phyloP scores from a whole-genome alignment of 2,797 vertebrate species.

The Denticeps clupeoides region DNA sequence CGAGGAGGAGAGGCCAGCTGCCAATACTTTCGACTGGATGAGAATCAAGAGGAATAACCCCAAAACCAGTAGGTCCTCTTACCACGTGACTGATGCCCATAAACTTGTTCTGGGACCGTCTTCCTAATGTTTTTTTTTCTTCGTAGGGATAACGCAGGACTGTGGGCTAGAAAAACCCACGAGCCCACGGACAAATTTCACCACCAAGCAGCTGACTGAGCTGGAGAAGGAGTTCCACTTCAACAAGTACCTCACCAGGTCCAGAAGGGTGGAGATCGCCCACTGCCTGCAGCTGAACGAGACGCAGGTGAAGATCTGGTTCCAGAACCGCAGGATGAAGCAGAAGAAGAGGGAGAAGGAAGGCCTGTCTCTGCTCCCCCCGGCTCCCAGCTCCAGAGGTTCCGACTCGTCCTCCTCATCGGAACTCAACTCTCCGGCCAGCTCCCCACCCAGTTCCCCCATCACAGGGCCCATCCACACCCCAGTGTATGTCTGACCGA shows the following conservation, averaged over 20 bases:
- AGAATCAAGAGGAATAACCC: constrained; percentile 11
- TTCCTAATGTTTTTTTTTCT: constrained; percentile 5
- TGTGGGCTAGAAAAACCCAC: constrained; percentile 60
- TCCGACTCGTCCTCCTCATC: constrained; percentile 18
- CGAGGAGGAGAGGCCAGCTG: constrained; percentile 16
- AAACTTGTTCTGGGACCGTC: background rate
- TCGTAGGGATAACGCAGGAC: constrained; percentile 53
- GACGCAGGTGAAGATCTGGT: constrained; percentile 62
- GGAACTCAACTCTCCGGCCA: constrained; percentile 15
- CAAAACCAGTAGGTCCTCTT: constrained; percentile 10
- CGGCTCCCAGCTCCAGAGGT: constrained; percentile 5
- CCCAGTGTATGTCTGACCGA: background rate
- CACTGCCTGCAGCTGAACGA: constrained; percentile 61
- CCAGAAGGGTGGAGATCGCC: constrained; percentile 62
- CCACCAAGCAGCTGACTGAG: constrained; percentile 67
- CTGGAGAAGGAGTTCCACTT: constrained; percentile 60
- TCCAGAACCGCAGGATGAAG: constrained; percentile 58
- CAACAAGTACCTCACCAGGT: constrained; percentile 14
- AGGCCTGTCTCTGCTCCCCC: constrained; percentile 22
- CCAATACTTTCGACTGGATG: constrained; percentile 18
- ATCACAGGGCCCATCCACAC: background rate
- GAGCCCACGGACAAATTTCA: constrained; percentile 61
- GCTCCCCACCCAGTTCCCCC: constrained; percentile 8
- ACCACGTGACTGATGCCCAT: too few species aligned
- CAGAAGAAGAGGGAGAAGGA: constrained; percentile 59